These are phyloP conservation scores for Saccopteryx bilineata DNA, from an alignment of 2,113 vertebrate species.

Conservation along the genomic window DNA sequence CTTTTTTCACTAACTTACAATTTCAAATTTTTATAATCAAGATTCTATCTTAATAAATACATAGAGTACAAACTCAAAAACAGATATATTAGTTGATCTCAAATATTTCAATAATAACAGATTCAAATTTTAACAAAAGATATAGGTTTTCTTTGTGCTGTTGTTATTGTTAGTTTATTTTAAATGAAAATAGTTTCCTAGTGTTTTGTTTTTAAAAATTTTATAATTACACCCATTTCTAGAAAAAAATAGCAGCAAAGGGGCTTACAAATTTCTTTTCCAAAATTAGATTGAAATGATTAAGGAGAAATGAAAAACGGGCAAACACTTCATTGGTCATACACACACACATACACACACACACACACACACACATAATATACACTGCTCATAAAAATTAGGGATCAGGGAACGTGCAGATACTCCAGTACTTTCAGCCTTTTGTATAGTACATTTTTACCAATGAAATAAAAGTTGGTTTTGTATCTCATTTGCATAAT, in stretches of 20 bases:
- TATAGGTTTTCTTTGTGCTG: neutral
- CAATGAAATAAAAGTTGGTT: too few species aligned
- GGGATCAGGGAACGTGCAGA: too few species aligned
- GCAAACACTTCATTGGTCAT: neutral
- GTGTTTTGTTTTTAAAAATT: neutral
- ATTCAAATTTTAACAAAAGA: neutral
- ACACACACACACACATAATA: neutral
- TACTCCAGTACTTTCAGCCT: too few species aligned
- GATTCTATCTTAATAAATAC: neutral
- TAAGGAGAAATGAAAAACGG: constrained; percentile 27
- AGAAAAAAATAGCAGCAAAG: neutral
- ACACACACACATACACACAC: too few species aligned
- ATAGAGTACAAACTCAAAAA: neutral
- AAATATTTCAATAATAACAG: neutral
- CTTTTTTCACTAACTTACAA: neutral
- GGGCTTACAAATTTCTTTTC: neutral
- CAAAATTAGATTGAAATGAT: neutral
- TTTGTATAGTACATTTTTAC: too few species aligned
- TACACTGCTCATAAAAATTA: too few species aligned
- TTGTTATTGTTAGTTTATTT: neutral
- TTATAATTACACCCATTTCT: neutral
- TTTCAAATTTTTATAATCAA: constrained; percentile 4
- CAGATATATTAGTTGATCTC: neutral
- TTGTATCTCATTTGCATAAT: too few species aligned
- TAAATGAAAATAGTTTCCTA: neutral